Evolutionary conservation across 2,888 invertebrate species (phyloP).

Genomic region (Strigamia crassipes): DNA sequence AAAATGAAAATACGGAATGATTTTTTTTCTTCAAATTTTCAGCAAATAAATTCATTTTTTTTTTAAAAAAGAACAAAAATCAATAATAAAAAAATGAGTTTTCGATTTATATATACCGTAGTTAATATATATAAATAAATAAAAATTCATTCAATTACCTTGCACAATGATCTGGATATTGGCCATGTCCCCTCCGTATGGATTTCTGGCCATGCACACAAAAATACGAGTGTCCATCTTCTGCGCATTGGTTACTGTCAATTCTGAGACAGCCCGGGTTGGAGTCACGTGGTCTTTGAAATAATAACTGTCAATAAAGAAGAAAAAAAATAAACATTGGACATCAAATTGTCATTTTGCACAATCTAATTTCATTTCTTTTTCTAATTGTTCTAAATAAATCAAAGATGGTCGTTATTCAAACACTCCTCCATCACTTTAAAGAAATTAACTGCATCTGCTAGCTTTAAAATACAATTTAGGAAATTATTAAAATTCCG

Average conservation of each 20-base stretch:
- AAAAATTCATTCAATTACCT: slow-evolving; percentile 37
- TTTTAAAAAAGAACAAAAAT: no score
- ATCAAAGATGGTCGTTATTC: not conserved
- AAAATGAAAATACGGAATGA: no score
- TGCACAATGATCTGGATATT: slow-evolving; percentile 47
- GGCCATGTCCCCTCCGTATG: slow-evolving; percentile 47
- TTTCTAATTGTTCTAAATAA: not conserved
- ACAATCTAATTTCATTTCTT: not conserved
- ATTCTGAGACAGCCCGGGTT: slow-evolving; percentile 44
- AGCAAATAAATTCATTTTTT: no score
- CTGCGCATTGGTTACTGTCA: slow-evolving; percentile 48
- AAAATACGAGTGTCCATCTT: slow-evolving; percentile 48
- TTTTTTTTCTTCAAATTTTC: no score
- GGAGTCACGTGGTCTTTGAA: slow-evolving; percentile 47
- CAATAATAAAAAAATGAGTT: not conserved
- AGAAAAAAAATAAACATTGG: not conserved
- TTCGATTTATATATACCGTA: not conserved
- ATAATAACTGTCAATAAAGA: slow-evolving; percentile 45
- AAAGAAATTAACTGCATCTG: slow-evolving; percentile 18
- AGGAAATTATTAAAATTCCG: slow-evolving; percentile 13
- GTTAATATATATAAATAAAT: not conserved
- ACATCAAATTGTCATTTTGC: not conserved
- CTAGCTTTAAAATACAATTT: slow-evolving; percentile 26
- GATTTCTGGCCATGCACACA: slow-evolving; percentile 46
- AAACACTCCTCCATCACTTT: not conserved